phyloP scores from a whole-genome alignment of 2,113 vertebrate genomes.

The Marmota monax region DNA sequence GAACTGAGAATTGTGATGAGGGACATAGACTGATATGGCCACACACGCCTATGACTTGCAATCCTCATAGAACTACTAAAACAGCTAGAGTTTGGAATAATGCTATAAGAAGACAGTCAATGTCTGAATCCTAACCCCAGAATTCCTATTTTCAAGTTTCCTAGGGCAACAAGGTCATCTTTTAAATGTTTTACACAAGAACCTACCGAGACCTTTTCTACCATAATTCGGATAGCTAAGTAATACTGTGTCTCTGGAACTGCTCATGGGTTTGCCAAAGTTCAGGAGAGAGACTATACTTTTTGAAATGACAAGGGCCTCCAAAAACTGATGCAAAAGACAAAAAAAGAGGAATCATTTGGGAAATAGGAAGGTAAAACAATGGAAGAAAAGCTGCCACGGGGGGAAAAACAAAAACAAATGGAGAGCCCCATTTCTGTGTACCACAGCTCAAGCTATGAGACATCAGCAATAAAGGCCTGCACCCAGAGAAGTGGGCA shows the following conservation, averaged over 20 bases:
- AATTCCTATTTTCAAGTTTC: conserved; percentile 64
- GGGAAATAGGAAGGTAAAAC: conserved; percentile 71
- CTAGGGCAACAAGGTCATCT: conserved; percentile 64
- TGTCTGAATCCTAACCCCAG: conserved; percentile 44
- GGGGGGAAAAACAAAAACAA: conserved; percentile 70
- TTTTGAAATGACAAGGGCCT: conserved; percentile 84
- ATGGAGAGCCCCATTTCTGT: conserved; percentile 74
- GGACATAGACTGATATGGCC: conserved; percentile 19
- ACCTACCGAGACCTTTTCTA: conserved; percentile 78
- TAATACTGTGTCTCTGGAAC: conserved; percentile 88
- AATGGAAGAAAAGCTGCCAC: conserved; percentile 85
- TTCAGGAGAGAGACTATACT: conserved; percentile 66
- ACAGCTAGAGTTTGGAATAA: conserved; percentile 68
- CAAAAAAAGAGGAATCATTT: conserved; percentile 73
- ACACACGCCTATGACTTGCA: conserved; percentile 60
- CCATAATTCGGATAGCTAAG: conserved; percentile 76
- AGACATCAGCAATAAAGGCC: conserved; percentile 79
- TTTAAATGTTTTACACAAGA: conserved; percentile 72
- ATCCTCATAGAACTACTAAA: conserved; percentile 48
- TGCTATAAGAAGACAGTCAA: conserved; percentile 47
- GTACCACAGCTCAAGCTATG: conserved; percentile 80
- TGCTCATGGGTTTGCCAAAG: conserved; percentile 73
- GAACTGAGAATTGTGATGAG: conserved; percentile 59
- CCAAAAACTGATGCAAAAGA: conserved; percentile 76
- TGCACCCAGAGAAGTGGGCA: conserved; percentile 74